phyloP scores from a whole-genome alignment of 2,797 vertebrate genomes.

The Rhincodon typus region DNA sequence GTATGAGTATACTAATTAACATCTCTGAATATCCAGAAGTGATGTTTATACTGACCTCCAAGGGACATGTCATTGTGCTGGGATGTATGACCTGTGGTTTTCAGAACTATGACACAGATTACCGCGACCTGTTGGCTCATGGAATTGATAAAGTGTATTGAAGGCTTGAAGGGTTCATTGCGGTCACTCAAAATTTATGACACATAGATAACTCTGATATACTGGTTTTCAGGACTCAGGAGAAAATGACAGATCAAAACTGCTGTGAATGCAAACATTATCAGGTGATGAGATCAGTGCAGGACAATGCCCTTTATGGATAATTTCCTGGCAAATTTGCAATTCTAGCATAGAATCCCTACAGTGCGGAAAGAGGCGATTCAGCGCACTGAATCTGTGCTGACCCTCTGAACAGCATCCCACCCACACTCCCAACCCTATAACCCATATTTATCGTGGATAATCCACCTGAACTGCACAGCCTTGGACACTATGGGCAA shows the following conservation, averaged over 20 bases:
- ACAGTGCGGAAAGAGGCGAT: too few relatives aligned
- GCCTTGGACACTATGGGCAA: too few relatives aligned
- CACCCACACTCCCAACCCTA: too few relatives aligned
- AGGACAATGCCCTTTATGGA: neutral
- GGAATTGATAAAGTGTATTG: neutral
- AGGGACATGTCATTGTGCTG: neutral
- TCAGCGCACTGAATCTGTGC: too few relatives aligned
- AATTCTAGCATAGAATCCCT: neutral
- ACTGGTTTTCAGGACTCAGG: neutral
- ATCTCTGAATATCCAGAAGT: neutral
- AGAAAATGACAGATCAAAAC: neutral
- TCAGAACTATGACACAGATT: neutral
- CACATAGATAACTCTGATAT: neutral
- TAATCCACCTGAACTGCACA: too few relatives aligned
- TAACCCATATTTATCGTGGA: too few relatives aligned
- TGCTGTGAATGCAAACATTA: neutral
- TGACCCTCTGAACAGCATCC: too few relatives aligned
- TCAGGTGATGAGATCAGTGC: neutral
- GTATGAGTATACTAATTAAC: neutral
- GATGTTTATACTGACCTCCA: neutral
- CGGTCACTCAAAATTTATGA: neutral
- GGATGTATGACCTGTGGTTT: neutral
- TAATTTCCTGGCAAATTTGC: neutral
- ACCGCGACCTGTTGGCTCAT: neutral
- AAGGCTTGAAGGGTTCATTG: neutral